Evolutionary conservation across 2,888 invertebrate species (phyloP).

Genomic region (Caenorhabditis sp.): DNA sequence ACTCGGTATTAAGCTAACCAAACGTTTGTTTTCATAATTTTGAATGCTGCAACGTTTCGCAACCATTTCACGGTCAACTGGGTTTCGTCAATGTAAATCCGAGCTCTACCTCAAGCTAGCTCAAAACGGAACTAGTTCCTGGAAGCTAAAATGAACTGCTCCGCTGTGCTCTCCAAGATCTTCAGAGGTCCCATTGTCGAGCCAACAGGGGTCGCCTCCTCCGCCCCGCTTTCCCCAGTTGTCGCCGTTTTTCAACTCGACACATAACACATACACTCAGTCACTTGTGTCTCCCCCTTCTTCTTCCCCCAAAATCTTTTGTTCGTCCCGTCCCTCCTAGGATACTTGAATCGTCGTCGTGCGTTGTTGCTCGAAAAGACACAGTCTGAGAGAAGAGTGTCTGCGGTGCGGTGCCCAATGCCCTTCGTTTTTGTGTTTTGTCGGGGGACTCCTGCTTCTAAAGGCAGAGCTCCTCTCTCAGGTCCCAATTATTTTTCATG

Average conservation of each 20-base stretch:
- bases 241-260: slow-evolving; percentile 56
- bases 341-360: slow-evolving; percentile 63
- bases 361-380: slow-evolving; percentile 40
- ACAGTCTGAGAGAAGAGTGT: slow-evolving; percentile 61
- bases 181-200: slow-evolving; percentile 22
- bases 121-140: too few relatives aligned
- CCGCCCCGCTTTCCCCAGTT: slow-evolving; percentile 16
- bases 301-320: slow-evolving; percentile 51
- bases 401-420: slow-evolving; percentile 26
- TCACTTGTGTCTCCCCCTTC: slow-evolving; percentile 40
- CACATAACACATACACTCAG: slow-evolving; percentile 59
- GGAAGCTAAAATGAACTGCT: too few relatives aligned
- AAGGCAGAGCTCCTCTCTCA: neutral
- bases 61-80: too few relatives aligned
- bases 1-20: too few relatives aligned
- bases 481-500: slow-evolving; percentile 36
- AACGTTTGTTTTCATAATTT: too few relatives aligned
- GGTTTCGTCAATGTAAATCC: too few relatives aligned
- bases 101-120: too few relatives aligned
- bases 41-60: too few relatives aligned
- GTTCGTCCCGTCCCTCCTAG: slow-evolving; percentile 62
- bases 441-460: too few relatives aligned
- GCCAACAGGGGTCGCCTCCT: neutral
- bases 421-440: slow-evolving; percentile 34
- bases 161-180: too few relatives aligned